Base-by-base conservation (phyloP, 2,888 invertebrate species). In the Hydroisotoma schaefferi region DNA sequence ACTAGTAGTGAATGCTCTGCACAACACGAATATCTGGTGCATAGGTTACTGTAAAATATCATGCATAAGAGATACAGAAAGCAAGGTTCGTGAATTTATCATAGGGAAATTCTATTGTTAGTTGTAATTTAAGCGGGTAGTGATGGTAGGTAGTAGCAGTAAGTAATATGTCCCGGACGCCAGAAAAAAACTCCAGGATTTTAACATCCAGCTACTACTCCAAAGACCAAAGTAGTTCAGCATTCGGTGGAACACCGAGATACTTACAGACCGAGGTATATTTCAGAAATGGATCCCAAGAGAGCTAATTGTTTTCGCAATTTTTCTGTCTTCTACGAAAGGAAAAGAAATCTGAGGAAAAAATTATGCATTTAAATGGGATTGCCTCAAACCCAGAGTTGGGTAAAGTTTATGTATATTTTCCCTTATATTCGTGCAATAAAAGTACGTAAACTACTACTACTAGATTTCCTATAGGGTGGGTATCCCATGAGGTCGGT, bases 291-390 rank as follows among this genome's bases (percentile, higher is more conserved):
- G 67, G 65, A 63, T 70, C 70, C 67, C 70, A 61, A 46, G 70
- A 63, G 70, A 68, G 49, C 58, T 69, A 70, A 70, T 70, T 70
- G 70, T 66, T 70, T 69, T 65, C 43, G 65, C 67, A 70, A 67
- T 70, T 67, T 70, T 68, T 68, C 63, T 55, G 59, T 53, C 57
- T 52, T 40, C n/a, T 10, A n/a, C 4, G 33, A 20, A 10, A 25
- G 18, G 46, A 25, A 44, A 47, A 22, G 46, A 46, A 46, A 46
- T 60, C 63, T 57, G 33, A 33, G 61, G 51, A 57, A 61, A 62
- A 61, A 68, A 70, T 70, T 70, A 70, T 68, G 66, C 69, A 70
- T 70, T 68, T 68, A 65, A 68, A 69, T 69, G 63, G 58, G 61
- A 44, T 40, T 57, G 26, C 40, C 46, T 28, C 27, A 40, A 33